Conservation (phyloP, 2,797 vertebrate species). For the Phoebastria nigripes region DNA sequence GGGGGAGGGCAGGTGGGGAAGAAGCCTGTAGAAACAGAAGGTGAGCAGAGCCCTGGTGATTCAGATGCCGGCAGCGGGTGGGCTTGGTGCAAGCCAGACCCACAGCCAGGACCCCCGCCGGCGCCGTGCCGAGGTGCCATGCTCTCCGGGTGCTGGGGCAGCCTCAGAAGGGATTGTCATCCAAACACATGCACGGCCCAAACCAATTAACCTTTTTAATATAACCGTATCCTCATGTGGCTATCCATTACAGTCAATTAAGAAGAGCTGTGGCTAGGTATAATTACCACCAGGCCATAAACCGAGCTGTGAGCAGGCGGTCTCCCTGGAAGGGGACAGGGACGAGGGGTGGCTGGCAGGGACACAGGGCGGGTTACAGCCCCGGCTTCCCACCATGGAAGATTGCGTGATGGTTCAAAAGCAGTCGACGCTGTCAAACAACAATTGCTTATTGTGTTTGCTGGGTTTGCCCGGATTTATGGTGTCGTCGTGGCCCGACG, state of each 20-base stretch:
- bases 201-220: background rate
- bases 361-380: background rate
- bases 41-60: background rate
- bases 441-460: conserved; percentile 17
- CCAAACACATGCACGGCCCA: rapidly evolving
- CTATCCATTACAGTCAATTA: background rate
- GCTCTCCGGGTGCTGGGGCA: background rate
- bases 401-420: background rate
- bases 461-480: background rate
- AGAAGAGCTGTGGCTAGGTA: background rate
- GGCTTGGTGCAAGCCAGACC: background rate
- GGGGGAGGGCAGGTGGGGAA: background rate
- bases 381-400: rapidly evolving
- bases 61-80: rapidly evolving
- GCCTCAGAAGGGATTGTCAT: background rate
- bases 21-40: background rate
- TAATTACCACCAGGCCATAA: background rate
- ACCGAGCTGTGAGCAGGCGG: rapidly evolving
- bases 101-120: rapidly evolving
- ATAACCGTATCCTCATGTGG: background rate
- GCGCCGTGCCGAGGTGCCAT: rapidly evolving
- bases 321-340: background rate
- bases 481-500: background rate
- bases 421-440: background rate
- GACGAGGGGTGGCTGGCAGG: background rate